Percentiles rank a stretch among this genome's conserved stretches.
These are phyloP conservation scores for Ariopsis seemanni DNA, from an alignment of 2,113 vertebrate species.

Conservation along the genomic window DNA sequence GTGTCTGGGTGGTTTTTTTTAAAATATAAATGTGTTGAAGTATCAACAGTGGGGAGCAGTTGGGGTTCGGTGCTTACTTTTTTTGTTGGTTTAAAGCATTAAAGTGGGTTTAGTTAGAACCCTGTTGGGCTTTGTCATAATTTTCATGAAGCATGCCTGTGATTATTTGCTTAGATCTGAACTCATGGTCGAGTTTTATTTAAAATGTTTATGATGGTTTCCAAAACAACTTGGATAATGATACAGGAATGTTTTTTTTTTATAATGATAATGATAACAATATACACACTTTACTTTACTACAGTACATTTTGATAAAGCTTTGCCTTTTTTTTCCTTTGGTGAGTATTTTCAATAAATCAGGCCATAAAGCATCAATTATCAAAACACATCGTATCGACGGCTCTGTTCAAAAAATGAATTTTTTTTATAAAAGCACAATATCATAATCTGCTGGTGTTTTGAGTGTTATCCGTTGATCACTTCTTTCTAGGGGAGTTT, in stretches of 20 bases:
- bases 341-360: not conserved
- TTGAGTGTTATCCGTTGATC: slow-evolving; percentile 59
- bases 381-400: not conserved
- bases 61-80: too few relatives aligned
- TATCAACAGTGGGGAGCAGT: not conserved
- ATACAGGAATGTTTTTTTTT: not conserved
- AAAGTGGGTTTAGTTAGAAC: slow-evolving; percentile 21
- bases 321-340: not conserved
- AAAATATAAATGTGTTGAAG: too few relatives aligned
- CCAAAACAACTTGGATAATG: not conserved
- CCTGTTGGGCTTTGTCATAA: not conserved
- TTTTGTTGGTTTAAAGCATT: slow-evolving; percentile 1
- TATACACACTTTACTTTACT: not conserved
- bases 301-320: not conserved
- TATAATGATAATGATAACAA: not conserved
- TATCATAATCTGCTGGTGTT: slow-evolving; percentile 15
- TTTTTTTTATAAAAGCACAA: not conserved
- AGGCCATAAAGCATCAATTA: not conserved
- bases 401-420: not conserved
- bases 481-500: slow-evolving; percentile 38
- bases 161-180: not conserved
- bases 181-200: not conserved
- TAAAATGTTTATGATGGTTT: not conserved
- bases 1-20: too few relatives aligned
- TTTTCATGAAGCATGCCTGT: not conserved